These are phyloP conservation scores for Petrocephalus schoutedeni DNA, from an alignment of 2,797 vertebrate species.

Conservation along the genomic window DNA sequence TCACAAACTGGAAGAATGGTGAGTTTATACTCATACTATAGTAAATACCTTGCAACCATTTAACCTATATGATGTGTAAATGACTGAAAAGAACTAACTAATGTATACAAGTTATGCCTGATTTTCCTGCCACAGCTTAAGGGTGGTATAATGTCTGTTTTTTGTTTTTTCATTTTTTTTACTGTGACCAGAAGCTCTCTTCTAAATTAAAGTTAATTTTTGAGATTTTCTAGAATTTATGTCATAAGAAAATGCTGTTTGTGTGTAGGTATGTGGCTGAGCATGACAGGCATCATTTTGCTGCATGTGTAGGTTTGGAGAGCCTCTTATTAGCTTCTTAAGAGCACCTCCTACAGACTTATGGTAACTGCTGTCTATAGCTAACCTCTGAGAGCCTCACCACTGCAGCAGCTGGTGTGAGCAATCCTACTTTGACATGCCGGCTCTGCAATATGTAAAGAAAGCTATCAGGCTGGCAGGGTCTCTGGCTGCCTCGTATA, in stretches of 20 bases:
- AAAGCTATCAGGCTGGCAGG: neutral
- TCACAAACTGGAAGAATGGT: neutral
- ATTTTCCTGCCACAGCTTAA: neutral
- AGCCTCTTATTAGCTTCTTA: neutral
- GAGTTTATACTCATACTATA: neutral
- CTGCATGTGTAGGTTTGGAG: neutral
- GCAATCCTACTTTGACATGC: neutral
- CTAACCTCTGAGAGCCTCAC: neutral
- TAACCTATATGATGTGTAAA: neutral
- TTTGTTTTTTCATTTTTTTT: neutral
- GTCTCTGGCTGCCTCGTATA: neutral
- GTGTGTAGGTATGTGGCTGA: neutral
- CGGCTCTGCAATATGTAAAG: neutral
- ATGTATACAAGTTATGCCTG: neutral
- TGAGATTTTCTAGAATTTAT: neutral
- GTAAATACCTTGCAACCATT: neutral
- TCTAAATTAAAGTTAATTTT: neutral
- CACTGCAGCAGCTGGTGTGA: neutral
- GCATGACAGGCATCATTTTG: neutral
- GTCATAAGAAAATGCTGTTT: neutral
- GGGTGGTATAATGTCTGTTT: neutral
- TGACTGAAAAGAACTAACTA: neutral
- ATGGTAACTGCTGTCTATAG: neutral
- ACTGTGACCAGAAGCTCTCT: neutral
- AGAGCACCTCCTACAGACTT: neutral